phyloP scores from a whole-genome alignment of 1,140 invertebrate species.

The Drosophila sechellia region DNA sequence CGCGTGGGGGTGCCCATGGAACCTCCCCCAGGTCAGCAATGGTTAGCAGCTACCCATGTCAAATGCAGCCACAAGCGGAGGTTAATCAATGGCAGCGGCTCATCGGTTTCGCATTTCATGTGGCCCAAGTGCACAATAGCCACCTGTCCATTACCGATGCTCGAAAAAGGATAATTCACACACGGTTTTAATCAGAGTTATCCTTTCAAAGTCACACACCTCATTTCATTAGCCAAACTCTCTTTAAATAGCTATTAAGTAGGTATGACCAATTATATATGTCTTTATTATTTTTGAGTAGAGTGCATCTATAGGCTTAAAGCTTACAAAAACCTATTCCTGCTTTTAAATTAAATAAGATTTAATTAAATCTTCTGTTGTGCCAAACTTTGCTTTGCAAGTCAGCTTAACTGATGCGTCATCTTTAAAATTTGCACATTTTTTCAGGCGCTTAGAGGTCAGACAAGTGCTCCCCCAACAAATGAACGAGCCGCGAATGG shows the following conservation, averaged over 20 bases:
- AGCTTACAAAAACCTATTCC: too few relatives aligned
- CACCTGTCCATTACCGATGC: not conserved
- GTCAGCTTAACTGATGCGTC: not conserved
- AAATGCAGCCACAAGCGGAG: conserved; percentile 24
- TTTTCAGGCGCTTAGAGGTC: not conserved
- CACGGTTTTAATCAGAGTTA: not conserved
- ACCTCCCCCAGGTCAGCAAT: not conserved
- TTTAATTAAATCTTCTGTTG: not conserved
- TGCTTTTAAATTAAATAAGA: not conserved
- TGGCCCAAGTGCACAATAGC: not conserved
- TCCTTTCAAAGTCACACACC: not conserved
- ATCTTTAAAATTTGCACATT: conserved; percentile 18
- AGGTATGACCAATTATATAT: too few relatives aligned
- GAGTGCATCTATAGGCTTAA: too few relatives aligned
- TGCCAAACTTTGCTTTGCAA: not conserved
- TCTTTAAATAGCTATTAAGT: too few relatives aligned
- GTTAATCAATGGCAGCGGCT: conserved; percentile 46
- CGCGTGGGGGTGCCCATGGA: conserved; percentile 29
- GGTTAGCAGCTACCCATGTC: conserved; percentile 8
- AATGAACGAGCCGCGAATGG: conserved; percentile 33
- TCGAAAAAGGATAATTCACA: not conserved
- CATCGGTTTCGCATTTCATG: conserved; percentile 6
- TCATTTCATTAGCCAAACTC: too few relatives aligned
- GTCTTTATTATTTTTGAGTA: too few relatives aligned
- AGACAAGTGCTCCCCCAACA: conserved; percentile 25